phyloP scores from a whole-genome alignment of 2,888 invertebrate species.

The Linnaemya tessellans region DNA sequence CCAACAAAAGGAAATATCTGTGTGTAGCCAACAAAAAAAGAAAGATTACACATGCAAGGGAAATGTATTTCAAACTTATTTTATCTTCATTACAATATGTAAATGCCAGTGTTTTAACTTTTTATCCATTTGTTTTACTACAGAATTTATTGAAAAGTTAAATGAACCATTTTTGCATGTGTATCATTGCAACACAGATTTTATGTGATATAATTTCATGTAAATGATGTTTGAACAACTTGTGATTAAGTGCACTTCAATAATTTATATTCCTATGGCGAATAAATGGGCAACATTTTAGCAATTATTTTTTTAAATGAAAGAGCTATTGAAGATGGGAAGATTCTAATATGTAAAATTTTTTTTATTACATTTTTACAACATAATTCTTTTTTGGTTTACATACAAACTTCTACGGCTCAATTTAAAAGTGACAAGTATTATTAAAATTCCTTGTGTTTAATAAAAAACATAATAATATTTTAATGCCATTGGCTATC shows the following conservation, averaged over 20 bases:
- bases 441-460: neutral
- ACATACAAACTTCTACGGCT: no score
- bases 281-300: neutral
- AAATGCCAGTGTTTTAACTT: neutral
- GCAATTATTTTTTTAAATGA: neutral
- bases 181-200: neutral
- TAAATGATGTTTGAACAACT: neutral
- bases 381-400: no score
- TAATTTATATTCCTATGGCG: neutral
- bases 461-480: no score
- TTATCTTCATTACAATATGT: constrained; percentile 4
- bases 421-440: no score
- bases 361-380: no score
- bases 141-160: neutral
- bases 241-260: constrained; percentile 3
- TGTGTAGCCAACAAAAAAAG: neutral
- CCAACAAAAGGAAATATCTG: neutral
- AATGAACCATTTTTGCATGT: neutral
- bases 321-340: neutral
- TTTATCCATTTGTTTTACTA: constrained; percentile 2
- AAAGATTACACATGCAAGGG: neutral
- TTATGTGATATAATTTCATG: neutral
- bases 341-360: no score
- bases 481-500: neutral
- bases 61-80: constrained; percentile 24